Conservation (phyloP, 2,113 vertebrate genomes). For the Alosa alosa region DNA sequence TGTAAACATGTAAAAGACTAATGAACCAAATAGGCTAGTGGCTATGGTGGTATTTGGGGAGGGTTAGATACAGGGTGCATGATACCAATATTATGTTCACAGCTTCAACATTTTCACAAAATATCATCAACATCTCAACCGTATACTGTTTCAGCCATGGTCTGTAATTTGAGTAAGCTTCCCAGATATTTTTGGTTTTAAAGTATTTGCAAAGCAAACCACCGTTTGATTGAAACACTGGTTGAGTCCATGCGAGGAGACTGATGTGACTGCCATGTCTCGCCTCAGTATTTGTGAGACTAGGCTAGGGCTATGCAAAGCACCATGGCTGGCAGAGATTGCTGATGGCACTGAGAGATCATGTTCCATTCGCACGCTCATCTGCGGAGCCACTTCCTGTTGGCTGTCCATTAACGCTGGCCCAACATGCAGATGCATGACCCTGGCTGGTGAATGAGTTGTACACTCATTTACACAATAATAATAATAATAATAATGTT, state of each 20-base stretch:
- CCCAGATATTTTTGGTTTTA: neutral
- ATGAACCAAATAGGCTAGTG: too few relatives aligned
- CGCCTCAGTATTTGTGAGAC: neutral
- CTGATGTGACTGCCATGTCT: neutral
- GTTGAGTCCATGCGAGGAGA: neutral
- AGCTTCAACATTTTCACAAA: neutral
- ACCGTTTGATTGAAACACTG: constrained; percentile 14
- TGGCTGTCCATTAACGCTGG: neutral
- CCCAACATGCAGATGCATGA: neutral
- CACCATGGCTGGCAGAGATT: neutral
- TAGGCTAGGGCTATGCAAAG: neutral
- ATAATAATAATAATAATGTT: too few relatives aligned
- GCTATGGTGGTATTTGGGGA: too few relatives aligned
- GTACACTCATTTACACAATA: too few relatives aligned
- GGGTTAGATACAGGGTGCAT: neutral
- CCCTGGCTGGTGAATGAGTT: neutral
- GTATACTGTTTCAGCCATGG: neutral
- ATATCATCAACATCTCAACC: neutral
- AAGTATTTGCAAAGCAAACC: constrained; percentile 5
- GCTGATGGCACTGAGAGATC: neutral
- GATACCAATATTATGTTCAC: neutral
- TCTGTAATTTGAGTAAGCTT: neutral
- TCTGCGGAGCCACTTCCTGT: neutral
- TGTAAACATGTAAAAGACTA: too few relatives aligned
- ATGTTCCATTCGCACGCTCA: neutral